Evolutionary conservation across 1,140 invertebrate genomes (phyloP), one percentile per base, ranked within the genome.

Genomic region (Globodera rostochiensis): DNA sequence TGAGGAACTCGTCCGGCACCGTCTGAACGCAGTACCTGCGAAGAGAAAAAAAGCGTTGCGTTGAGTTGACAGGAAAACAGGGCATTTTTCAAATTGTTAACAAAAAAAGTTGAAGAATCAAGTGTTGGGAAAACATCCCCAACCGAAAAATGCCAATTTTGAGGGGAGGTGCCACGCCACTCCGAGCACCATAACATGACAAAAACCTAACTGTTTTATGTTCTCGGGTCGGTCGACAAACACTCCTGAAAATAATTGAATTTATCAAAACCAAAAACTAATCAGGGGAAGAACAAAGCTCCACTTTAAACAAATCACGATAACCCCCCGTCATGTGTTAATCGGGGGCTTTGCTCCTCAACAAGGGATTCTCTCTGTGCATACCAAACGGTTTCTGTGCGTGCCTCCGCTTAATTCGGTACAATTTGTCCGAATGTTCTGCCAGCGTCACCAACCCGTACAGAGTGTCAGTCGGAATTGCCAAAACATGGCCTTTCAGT

Each of bases 391-490:
- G 84, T 50, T 85, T 85, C 21, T 73, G 64, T 50, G 47, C 46
- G 53, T 50, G 21, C 57, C 84, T 47, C 19, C 69, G 67, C 64
- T 85, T 85, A 4, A 87, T 49, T 53, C 57, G 25, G 49, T 80
- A 79, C 57, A 85, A 74, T 53, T 74, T 73, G 46, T 78, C 50
- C 9, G 85, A n/a, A 66, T 86, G 50, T 25, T 70, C 45, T n/a
- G 60, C 25, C 19, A 84, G 57, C n/a, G 74, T 69, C 45, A 86
- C 50, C 21, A 85, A 49, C 19, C 84, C 84, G 74, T 85, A 85
- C 36, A 85, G n/a, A 9, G 84, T 85, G 81, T 85, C 84, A n/a
- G 84, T 85, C 57, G 84, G 84, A 21, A 85, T 47, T 4, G 84
- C 84, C 67, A 85, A 79, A 1, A 83, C 74, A 11, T 82, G 75